Evolutionary conservation across 2,113 vertebrate species (phyloP).

Genomic region (Rallus limicola): DNA sequence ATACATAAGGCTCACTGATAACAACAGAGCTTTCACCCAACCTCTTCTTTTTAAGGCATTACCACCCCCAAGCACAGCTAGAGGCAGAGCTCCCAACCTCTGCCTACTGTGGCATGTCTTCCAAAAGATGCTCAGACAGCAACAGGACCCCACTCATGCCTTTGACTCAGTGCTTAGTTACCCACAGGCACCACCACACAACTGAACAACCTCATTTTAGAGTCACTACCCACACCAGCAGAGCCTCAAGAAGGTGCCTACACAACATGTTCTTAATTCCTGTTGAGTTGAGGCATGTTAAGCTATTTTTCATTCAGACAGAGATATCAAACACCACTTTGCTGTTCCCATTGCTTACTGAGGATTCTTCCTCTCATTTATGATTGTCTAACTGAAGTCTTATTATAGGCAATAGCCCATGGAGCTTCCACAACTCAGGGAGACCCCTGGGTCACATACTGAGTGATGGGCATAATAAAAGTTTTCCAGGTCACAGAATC

Average conservation of each 20-base stretch:
- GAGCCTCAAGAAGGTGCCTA: fast-evolving
- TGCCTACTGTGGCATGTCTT: neutral
- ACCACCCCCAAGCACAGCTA: neutral
- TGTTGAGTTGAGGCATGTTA: neutral
- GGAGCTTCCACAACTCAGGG: neutral
- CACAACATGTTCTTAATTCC: neutral
- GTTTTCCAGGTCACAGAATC: neutral
- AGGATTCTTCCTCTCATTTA: neutral
- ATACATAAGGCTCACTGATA: neutral
- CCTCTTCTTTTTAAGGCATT: neutral
- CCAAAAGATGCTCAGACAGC: neutral
- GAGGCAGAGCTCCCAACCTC: neutral
- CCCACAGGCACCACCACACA: neutral
- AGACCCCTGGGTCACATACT: neutral
- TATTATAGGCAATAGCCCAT: neutral
- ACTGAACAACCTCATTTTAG: neutral
- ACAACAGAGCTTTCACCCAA: neutral
- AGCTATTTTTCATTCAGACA: neutral
- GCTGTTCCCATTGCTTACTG: neutral
- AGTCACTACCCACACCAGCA: neutral
- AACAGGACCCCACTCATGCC: neutral
- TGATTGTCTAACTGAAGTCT: neutral
- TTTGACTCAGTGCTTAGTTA: neutral
- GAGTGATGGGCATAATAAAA: neutral
- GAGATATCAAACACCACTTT: neutral